phyloP scores from a whole-genome alignment of 2,113 vertebrate species.

The Ginglymostoma cirratum region DNA sequence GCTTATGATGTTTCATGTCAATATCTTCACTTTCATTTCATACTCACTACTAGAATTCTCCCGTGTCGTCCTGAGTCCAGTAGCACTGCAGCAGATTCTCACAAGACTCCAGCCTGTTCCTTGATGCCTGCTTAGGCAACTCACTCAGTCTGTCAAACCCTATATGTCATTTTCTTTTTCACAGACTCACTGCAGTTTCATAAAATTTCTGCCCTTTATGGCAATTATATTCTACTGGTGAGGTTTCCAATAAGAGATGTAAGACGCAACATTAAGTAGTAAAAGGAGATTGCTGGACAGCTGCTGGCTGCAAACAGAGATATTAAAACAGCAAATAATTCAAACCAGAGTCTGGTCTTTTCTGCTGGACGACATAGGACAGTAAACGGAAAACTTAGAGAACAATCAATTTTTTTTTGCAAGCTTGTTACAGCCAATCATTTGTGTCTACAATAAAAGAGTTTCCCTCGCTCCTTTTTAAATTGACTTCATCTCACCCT shows the following conservation, averaged over 20 bases:
- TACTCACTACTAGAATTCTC: not conserved
- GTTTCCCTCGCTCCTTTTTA: constrained; percentile 20
- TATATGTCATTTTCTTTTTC: not conserved
- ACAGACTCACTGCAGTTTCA: not conserved
- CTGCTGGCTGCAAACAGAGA: not conserved
- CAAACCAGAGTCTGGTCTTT: not conserved
- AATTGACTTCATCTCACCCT: constrained; percentile 42
- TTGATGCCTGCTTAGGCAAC: not conserved
- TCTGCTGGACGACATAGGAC: not conserved
- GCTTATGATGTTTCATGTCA: not conserved
- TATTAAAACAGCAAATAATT: constrained; percentile 14
- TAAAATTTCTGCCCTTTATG: not conserved
- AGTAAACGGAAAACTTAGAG: constrained; percentile 32
- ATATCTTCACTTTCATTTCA: not conserved
- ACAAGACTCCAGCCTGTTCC: constrained; percentile 19
- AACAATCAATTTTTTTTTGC: constrained; percentile 32
- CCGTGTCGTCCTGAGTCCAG: not conserved
- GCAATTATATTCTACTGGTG: not conserved
- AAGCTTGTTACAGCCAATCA: constrained; percentile 34
- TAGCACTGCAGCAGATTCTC: not conserved
- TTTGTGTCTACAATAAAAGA: constrained; percentile 29
- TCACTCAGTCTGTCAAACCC: not conserved
- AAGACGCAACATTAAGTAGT: not conserved
- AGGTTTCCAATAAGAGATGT: not conserved
- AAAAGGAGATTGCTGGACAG: not conserved